Percentiles rank a stretch among this genome's conserved stretches.
phyloP scores from a whole-genome alignment of 2,113 vertebrate genomes.

The Gulo gulo region DNA sequence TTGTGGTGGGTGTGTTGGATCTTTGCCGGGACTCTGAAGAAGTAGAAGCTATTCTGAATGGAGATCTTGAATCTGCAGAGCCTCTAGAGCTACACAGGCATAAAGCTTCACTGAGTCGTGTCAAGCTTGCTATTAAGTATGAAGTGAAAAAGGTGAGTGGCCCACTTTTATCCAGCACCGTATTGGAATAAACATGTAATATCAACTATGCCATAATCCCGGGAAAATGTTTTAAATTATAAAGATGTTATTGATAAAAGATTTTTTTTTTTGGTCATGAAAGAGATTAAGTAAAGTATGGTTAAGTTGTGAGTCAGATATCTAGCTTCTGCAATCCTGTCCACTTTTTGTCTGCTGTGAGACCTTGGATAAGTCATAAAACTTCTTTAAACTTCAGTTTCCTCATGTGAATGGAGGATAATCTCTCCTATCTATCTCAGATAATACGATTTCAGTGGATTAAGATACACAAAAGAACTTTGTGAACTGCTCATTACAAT shows the following conservation, averaged over 20 bases:
- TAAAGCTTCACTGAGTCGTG: slow-evolving; percentile 87
- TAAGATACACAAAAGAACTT: not conserved
- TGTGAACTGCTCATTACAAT: not conserved
- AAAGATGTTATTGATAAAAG: not conserved
- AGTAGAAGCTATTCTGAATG: slow-evolving; percentile 92
- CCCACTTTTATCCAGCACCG: accelerated
- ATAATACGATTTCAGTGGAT: not conserved
- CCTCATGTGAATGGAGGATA: not conserved
- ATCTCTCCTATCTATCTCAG: not conserved
- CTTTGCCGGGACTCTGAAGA: slow-evolving; percentile 92
- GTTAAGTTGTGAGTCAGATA: not conserved
- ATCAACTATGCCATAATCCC: not conserved
- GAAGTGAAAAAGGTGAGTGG: slow-evolving; percentile 92
- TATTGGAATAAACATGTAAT: not conserved
- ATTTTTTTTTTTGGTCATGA: not conserved
- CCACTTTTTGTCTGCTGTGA: not conserved
- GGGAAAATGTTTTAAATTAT: not conserved
- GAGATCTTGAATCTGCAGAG: slow-evolving; percentile 86
- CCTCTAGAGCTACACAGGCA: slow-evolving; percentile 83
- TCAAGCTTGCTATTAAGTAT: slow-evolving; percentile 93
- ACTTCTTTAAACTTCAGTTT: not conserved
- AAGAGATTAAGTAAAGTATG: not conserved
- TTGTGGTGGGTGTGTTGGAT: slow-evolving; percentile 92
- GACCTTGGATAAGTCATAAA: not conserved
- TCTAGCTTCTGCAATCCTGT: not conserved